These are phyloP conservation scores for Andrena cerasifolii DNA, from an alignment of 1,140 invertebrate species.

Conservation along the genomic window DNA sequence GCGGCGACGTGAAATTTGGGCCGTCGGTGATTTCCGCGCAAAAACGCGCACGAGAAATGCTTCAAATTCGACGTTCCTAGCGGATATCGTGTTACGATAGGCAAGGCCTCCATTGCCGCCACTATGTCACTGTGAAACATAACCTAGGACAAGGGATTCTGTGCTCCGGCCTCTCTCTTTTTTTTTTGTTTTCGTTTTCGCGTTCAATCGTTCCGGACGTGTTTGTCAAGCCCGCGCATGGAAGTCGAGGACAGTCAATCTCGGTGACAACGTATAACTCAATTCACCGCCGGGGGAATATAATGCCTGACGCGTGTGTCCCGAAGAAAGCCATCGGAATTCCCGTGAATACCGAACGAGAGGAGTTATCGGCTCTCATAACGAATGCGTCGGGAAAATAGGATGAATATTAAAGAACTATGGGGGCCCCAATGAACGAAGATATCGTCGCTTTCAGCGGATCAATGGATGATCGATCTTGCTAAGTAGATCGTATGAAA, in stretches of 20 bases:
- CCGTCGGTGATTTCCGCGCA: slow-evolving; percentile 27
- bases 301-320: slow-evolving; percentile 49
- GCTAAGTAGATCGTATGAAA: not conserved
- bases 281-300: slow-evolving; percentile 46
- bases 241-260: slow-evolving; percentile 63
- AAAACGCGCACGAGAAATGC: slow-evolving; percentile 33
- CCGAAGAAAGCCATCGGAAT: slow-evolving; percentile 52
- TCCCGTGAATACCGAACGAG: slow-evolving; percentile 4
- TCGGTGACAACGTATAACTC: slow-evolving; percentile 66
- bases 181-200: slow-evolving; percentile 17
- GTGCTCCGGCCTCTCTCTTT: not conserved
- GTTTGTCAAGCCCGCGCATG: slow-evolving; percentile 59
- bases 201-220: slow-evolving; percentile 60
- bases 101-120: slow-evolving; percentile 54
- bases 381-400: slow-evolving; percentile 35
- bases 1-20: slow-evolving; percentile 26
- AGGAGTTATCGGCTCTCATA: slow-evolving; percentile 42
- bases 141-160: slow-evolving; percentile 59
- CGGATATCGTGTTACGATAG: slow-evolving; percentile 61
- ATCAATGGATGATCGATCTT: not conserved
- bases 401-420: slow-evolving; percentile 38
- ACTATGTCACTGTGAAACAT: slow-evolving; percentile 63
- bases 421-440: not conserved
- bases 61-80: slow-evolving; percentile 47
- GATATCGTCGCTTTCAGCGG: not conserved